Conservation (phyloP, 92 coral and sea anemone species). For the Epizoanthus stellaris region DNA sequence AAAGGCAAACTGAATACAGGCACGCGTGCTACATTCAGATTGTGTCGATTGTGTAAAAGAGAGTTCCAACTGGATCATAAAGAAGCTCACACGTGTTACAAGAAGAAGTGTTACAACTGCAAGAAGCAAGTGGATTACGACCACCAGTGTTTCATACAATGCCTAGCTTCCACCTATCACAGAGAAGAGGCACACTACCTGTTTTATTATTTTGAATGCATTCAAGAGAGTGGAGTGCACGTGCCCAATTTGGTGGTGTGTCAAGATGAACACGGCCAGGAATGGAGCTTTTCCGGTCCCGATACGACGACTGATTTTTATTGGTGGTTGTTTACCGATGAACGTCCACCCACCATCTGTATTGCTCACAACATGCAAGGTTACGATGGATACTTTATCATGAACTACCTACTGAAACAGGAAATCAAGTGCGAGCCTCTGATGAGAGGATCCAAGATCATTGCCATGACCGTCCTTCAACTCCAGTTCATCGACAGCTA, state of each 20-base stretch:
- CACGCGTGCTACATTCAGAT: too few species aligned
- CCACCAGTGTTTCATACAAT: too few species aligned
- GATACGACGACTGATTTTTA: not conserved
- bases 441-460: conserved; percentile 16
- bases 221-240: not conserved
- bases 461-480: not conserved
- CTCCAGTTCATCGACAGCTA: conserved; percentile 22
- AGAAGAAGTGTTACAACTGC: too few species aligned
- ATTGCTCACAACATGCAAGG: conserved; percentile 31
- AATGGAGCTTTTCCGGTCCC: conserved; percentile 1
- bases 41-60: too few species aligned
- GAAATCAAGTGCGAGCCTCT: conserved; percentile 11
- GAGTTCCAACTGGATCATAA: too few species aligned
- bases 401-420: conserved; percentile 4
- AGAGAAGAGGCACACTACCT: too few species aligned
- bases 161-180: too few species aligned
- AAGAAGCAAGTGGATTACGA: too few species aligned
- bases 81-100: too few species aligned
- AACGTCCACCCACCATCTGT: not conserved
- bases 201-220: too few species aligned
- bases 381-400: conserved; percentile 26
- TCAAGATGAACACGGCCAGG: conserved; percentile 1
- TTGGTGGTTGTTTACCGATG: not conserved
- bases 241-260: not conserved
- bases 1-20: too few species aligned